Conservation (phyloP, 2,888 invertebrate genomes). For the Onchidella celtica region DNA sequence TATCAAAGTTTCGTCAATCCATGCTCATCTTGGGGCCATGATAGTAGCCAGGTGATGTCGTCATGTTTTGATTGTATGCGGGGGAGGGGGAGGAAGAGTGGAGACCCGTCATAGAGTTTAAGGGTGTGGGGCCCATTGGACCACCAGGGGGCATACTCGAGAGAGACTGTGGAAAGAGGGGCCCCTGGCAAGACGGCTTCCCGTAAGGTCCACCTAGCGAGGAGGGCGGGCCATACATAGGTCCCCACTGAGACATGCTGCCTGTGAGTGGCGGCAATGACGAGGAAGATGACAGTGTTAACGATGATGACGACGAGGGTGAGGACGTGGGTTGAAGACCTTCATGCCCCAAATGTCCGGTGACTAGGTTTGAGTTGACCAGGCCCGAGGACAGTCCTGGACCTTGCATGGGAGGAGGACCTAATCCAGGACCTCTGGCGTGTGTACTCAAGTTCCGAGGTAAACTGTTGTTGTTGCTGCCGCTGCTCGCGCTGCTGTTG, state of each 20-base stretch:
- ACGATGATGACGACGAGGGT: constrained; percentile 39
- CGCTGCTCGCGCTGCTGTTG: not conserved
- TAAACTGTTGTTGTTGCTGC: constrained; percentile 3
- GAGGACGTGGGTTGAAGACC: constrained; percentile 6
- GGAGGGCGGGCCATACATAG: constrained; percentile 17
- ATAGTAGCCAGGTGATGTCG: not conserved
- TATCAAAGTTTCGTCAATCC: not conserved
- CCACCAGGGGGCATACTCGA: constrained; percentile 27
- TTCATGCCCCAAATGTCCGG: constrained; percentile 13
- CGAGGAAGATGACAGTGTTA: constrained; percentile 34
- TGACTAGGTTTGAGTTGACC: not conserved
- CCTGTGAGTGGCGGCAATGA: constrained; percentile 18
- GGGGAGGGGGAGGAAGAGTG: constrained; percentile 10
- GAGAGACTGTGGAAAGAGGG: constrained; percentile 39
- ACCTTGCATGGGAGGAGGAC: not conserved
- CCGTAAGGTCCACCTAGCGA: constrained; percentile 11
- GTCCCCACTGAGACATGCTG: constrained; percentile 43
- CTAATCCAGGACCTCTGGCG: not conserved
- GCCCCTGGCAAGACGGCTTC: constrained; percentile 13
- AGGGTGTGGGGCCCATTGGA: not conserved
- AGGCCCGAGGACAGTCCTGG: not conserved
- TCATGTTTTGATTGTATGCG: constrained; percentile 5
- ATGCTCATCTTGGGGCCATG: not conserved
- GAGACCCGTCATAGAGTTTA: not conserved
- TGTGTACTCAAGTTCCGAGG: not conserved